These are phyloP conservation scores for Hoplostethus atlanticus DNA, from an alignment of 2,797 vertebrate species.

Conservation along the genomic window DNA sequence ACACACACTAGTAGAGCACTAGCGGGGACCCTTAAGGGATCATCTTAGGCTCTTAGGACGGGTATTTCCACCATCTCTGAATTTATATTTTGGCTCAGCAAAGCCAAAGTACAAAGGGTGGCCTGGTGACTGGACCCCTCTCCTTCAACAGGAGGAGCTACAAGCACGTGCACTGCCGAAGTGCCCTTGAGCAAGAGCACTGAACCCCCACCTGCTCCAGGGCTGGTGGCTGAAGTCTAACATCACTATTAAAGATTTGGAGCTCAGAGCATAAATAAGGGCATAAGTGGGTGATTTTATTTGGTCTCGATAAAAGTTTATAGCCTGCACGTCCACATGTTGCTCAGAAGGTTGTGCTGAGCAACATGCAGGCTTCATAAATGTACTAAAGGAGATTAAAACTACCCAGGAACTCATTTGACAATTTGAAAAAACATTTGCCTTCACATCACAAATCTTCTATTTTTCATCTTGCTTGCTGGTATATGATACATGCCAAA, in stretches of 20 bases:
- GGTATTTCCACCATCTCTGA: conserved; percentile 51
- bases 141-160: conserved; percentile 24
- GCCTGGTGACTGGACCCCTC: conserved; percentile 7
- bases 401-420: neutral
- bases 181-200: conserved; percentile 53
- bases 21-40: conserved; percentile 55
- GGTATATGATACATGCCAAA: neutral
- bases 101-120: conserved; percentile 39
- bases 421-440: too few relatives aligned
- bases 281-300: neutral
- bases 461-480: neutral
- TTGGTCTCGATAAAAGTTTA: neutral
- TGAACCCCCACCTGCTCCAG: too few relatives aligned
- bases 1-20: conserved; percentile 5
- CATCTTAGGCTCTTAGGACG: conserved; percentile 29
- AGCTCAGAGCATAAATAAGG: neutral
- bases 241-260: neutral
- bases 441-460: neutral
- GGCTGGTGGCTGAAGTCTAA: neutral
- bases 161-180: conserved; percentile 18
- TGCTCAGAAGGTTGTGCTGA: neutral
- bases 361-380: neutral
- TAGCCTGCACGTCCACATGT: neutral
- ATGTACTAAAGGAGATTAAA: neutral
- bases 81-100: conserved; percentile 45